phyloP scores from a whole-genome alignment of 2,888 invertebrate genomes.

The Conchocele bisecta region DNA sequence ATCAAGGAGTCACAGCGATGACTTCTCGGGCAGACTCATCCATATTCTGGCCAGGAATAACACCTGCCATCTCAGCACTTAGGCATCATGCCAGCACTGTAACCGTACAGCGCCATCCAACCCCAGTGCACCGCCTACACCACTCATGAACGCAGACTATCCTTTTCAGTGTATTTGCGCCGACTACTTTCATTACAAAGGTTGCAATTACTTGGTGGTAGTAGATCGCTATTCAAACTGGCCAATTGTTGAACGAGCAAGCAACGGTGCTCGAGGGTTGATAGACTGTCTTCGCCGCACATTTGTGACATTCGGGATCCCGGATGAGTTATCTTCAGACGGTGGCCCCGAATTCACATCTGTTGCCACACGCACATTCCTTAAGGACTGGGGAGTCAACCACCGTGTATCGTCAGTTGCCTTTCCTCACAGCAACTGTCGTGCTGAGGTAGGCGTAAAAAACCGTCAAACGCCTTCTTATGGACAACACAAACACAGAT shows the following conservation, averaged over 20 bases:
- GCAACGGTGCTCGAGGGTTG: slow-evolving; percentile 43
- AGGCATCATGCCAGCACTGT: slow-evolving; percentile 48
- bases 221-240: slow-evolving; percentile 57
- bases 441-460: slow-evolving; percentile 55
- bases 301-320: slow-evolving; percentile 59
- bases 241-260: slow-evolving; percentile 42
- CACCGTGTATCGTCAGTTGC: slow-evolving; percentile 53
- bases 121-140: slow-evolving; percentile 45
- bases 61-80: slow-evolving; percentile 32
- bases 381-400: slow-evolving; percentile 46
- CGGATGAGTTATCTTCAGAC: slow-evolving; percentile 53
- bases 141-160: slow-evolving; percentile 36
- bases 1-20: slow-evolving; percentile 49
- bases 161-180: slow-evolving; percentile 50
- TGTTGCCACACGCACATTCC: slow-evolving; percentile 41
- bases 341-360: slow-evolving; percentile 55
- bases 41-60: slow-evolving; percentile 50
- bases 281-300: slow-evolving; percentile 36
- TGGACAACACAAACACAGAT: slow-evolving; percentile 38
- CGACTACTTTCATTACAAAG: slow-evolving; percentile 46
- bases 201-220: slow-evolving; percentile 51
- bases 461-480: slow-evolving; percentile 57
- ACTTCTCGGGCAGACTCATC: slow-evolving; percentile 44
- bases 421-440: slow-evolving; percentile 51
- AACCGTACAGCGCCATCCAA: slow-evolving; percentile 48